phyloP scores from a whole-genome alignment of 2,113 vertebrate genomes.

The Oryzias curvinotus region DNA sequence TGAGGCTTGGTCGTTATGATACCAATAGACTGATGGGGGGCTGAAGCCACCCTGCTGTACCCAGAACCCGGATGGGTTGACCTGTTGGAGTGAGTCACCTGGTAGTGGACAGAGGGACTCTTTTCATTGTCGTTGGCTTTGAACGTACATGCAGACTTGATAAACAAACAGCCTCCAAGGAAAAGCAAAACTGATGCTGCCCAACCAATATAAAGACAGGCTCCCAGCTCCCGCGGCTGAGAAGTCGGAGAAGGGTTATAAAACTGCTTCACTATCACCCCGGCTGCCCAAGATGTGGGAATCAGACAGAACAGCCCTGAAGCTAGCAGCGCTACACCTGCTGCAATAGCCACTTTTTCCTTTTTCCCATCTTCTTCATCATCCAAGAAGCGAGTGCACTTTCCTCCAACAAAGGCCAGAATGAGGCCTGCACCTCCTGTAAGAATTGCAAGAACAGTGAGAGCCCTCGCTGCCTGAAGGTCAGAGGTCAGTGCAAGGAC shows the following conservation, averaged over 20 bases:
- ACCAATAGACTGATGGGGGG: constrained; percentile 26
- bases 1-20: constrained; percentile 20
- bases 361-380: constrained; percentile 70
- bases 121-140: constrained; percentile 63
- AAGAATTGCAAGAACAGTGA: constrained; percentile 79
- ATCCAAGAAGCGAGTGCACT: constrained; percentile 92
- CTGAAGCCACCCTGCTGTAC: constrained; percentile 21
- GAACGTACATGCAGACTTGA: constrained; percentile 77
- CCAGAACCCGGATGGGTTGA: constrained; percentile 1
- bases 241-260: constrained; percentile 81
- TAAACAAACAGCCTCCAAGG: constrained; percentile 85
- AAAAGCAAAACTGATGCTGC: constrained; percentile 81
- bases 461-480: constrained; percentile 85
- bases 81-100: constrained; percentile 63
- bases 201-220: constrained; percentile 89
- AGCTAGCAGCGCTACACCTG: constrained; percentile 77
- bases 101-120: constrained; percentile 84
- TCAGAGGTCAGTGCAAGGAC: constrained; percentile 81
- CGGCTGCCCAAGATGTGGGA: constrained; percentile 84
- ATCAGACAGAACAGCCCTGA: constrained; percentile 82
- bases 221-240: constrained; percentile 86
- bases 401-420: constrained; percentile 84
- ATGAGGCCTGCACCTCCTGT: constrained; percentile 78
- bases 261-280: constrained; percentile 82
- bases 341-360: constrained; percentile 76